phyloP scores from a whole-genome alignment of 1,140 invertebrate species.

The Apis dorsata region DNA sequence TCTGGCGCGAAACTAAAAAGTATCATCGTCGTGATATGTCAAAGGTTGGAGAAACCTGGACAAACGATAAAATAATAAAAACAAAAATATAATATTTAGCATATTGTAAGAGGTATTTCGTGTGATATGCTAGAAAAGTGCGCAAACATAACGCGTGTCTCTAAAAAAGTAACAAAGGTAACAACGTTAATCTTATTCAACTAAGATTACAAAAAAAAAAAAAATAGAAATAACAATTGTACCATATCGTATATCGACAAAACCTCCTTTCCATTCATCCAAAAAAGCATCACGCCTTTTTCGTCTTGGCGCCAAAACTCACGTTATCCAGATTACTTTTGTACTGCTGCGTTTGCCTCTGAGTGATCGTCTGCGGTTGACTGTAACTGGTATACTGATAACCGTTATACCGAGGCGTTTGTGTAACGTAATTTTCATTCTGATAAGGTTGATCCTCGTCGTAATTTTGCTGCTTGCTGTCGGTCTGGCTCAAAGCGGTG shows the following conservation, averaged over 20 bases:
- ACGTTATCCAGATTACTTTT: constrained; percentile 67
- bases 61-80: not conserved
- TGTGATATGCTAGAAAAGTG: not conserved
- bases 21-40: not conserved
- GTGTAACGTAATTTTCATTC: constrained; percentile 62
- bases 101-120: not conserved
- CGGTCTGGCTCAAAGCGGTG: constrained; percentile 10
- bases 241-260: not conserved
- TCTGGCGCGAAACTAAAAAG: not conserved
- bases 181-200: not conserved
- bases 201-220: not conserved
- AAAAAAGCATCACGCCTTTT: constrained; percentile 33
- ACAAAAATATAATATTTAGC: not conserved
- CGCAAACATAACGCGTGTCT: too few species aligned
- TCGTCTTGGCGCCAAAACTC: constrained; percentile 65
- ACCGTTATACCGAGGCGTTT: constrained; percentile 64
- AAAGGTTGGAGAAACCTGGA: not conserved
- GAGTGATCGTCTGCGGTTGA: constrained; percentile 55
- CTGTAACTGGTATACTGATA: constrained; percentile 72
- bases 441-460: constrained; percentile 57
- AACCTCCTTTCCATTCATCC: not conserved
- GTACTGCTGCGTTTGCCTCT: constrained; percentile 57
- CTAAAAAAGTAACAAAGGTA: not conserved
- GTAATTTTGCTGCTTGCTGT: constrained; percentile 48
- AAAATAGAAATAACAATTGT: constrained; percentile 3